These are phyloP conservation scores for Cephus nigrinus DNA, from an alignment of 2,888 invertebrate species.

Conservation along the genomic window DNA sequence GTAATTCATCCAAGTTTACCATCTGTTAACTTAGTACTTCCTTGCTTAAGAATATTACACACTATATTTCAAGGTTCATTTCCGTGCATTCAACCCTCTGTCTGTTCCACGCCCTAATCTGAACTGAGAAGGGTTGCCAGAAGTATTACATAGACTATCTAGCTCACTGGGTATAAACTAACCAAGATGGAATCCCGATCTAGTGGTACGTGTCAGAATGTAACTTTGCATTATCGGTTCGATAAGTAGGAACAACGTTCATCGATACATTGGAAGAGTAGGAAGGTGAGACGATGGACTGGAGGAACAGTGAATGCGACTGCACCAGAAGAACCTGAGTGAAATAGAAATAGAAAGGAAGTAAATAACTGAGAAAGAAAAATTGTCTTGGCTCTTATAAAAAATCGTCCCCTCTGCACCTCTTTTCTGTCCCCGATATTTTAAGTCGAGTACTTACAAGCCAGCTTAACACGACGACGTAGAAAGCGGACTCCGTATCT, in stretches of 20 bases:
- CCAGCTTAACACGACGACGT: neutral
- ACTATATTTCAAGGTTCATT: slow-evolving; percentile 41
- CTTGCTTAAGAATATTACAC: slow-evolving; percentile 22
- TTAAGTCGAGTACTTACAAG: neutral
- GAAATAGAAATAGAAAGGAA: neutral
- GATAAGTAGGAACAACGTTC: neutral
- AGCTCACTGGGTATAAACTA: neutral
- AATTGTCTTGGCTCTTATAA: neutral
- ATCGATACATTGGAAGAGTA: neutral
- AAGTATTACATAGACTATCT: neutral
- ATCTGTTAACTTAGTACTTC: slow-evolving; percentile 25
- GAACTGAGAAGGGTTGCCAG: slow-evolving; percentile 9
- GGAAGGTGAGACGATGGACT: neutral
- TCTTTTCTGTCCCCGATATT: neutral
- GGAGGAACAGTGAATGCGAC: neutral
- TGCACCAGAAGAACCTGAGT: neutral
- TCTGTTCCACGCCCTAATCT: slow-evolving; percentile 27
- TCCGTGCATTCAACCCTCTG: slow-evolving; percentile 34
- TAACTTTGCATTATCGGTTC: slow-evolving; percentile 10
- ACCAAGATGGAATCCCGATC: neutral
- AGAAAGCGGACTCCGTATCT: neutral
- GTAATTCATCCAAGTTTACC: neutral
- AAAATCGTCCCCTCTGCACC: neutral
- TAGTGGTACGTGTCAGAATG: neutral
- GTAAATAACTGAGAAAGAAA: neutral